These are phyloP conservation scores for Sprattus sprattus DNA, from an alignment of 2,113 vertebrate species.

Conservation along the genomic window DNA sequence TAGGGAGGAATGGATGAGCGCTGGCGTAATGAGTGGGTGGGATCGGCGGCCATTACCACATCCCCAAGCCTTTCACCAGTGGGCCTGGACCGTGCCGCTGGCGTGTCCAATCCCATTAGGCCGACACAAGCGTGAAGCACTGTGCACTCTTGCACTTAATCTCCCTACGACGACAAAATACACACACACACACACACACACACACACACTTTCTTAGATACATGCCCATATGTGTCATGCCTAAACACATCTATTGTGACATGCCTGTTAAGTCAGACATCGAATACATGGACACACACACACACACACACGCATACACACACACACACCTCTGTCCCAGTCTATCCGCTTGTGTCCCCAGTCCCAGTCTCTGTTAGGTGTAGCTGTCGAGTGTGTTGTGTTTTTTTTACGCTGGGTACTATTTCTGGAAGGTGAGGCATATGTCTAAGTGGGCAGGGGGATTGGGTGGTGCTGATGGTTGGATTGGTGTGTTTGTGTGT, in stretches of 20 bases:
- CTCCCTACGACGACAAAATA: not conserved
- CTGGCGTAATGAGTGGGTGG: slow-evolving; percentile 85
- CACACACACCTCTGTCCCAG: slow-evolving; percentile 1
- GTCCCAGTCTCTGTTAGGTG: not conserved
- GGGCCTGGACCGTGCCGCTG: slow-evolving; percentile 53
- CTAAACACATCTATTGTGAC: slow-evolving; percentile 16
- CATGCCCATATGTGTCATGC: slow-evolving; percentile 26
- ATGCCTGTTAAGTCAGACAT: slow-evolving; percentile 7
- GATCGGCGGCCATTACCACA: slow-evolving; percentile 84
- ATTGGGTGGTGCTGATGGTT: slow-evolving; percentile 33
- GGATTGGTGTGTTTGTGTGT: slow-evolving; percentile 51
- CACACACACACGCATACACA: not conserved
- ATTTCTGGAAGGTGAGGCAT: slow-evolving; percentile 66
- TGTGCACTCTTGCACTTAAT: not conserved
- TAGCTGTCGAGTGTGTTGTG: not conserved
- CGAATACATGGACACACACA: slow-evolving; percentile 14
- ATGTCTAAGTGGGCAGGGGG: slow-evolving; percentile 51
- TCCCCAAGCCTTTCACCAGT: slow-evolving; percentile 84
- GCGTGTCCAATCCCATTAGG: slow-evolving; percentile 77
- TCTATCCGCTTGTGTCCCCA: not conserved
- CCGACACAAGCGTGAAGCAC: not conserved
- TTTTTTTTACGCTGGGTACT: slow-evolving; percentile 11
- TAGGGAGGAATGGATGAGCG: slow-evolving; percentile 49
- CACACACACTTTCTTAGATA: slow-evolving; percentile 54
- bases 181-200: slow-evolving; percentile 18